Evolutionary conservation across 2,797 vertebrate genomes (phyloP), one percentile per base, ranked within the genome.

Genomic region (Chloroceryle inda): DNA sequence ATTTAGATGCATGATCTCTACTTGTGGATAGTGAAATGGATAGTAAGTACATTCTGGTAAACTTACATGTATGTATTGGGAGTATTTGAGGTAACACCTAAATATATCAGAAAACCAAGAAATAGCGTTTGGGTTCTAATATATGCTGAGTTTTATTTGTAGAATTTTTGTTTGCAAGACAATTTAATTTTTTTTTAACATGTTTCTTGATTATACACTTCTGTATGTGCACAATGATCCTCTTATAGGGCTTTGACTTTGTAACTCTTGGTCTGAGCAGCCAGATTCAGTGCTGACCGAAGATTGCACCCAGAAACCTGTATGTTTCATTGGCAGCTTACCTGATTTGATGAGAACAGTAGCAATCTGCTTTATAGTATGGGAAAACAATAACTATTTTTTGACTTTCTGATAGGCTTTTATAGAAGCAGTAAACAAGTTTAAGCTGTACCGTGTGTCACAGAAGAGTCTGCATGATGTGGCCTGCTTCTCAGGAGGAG

Each of bases 321-420:
- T 31, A 4, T 44, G 15, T 64, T 92, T 72, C n/a, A 7, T 63
- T 90, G 69, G 21, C 82, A 78, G 35, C 38, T 17, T 55, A 26
- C 75, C 50, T 56, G 38, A 62, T 76, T 58, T 91, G 42, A 84
- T 80, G 35, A 84, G 67, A 93, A 29, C 52, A 55, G 76, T 64
- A 56, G 35, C 56, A 80, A 49, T 80, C 76, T 92, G 45, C 49
- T 84, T 67, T 59, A 19, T 85, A 58, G 38, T 50, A 37, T 83
- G 42, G 59, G 23, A 67, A 64, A 94, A 66, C 29, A 35, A 11
- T 19, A 74, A 58, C 31, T 88, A 49, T 53, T 89, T 89, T 94
- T 87, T 47, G 63, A 68, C 44, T 69, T 85, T 74, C 19, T 76
- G 75, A 24, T 74, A 58, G 62, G 12, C 61, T 78, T 85, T 87